Evolutionary conservation across 2,888 invertebrate genomes (phyloP).

Genomic region (Yponomeuta cagnagella): DNA sequence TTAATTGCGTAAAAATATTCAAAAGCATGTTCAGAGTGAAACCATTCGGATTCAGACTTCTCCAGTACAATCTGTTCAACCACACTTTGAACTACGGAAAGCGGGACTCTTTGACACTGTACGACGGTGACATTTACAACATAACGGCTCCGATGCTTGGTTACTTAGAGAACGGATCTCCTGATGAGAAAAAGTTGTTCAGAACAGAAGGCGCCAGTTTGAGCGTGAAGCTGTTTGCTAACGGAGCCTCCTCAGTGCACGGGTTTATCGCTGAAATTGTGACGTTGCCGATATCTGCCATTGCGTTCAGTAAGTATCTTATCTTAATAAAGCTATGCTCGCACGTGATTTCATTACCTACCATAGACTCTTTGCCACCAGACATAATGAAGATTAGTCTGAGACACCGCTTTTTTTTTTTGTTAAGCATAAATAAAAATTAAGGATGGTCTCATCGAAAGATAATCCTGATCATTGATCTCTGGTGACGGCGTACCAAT

Average conservation of each 20-base stretch:
- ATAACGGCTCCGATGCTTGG: constrained; percentile 83
- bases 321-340: background rate
- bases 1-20: constrained; percentile 98
- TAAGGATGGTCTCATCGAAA: too few species aligned
- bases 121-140: constrained; percentile 95
- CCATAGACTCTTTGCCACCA: background rate
- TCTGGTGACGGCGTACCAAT: too few species aligned
- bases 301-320: constrained; percentile 86
- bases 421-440: too few species aligned
- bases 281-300: constrained; percentile 93
- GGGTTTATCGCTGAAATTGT: constrained; percentile 99
- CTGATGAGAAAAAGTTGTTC: constrained; percentile 84
- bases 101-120: constrained; percentile 89
- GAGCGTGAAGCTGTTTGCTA: constrained; percentile 93
- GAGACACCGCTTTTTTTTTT: too few species aligned
- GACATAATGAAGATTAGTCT: too few species aligned
- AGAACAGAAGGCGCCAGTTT: constrained; percentile 86
- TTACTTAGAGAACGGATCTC: constrained; percentile 82
- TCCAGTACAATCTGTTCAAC: constrained; percentile 95
- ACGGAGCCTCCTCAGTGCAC: constrained; percentile 94
- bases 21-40: constrained; percentile 89
- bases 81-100: constrained; percentile 87
- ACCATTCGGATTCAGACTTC: constrained; percentile 90
- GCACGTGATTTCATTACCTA: background rate
- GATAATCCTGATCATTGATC: too few species aligned